Evolutionary conservation across 2,888 invertebrate genomes (phyloP).

Genomic region (Andricus quercusramuli): DNA sequence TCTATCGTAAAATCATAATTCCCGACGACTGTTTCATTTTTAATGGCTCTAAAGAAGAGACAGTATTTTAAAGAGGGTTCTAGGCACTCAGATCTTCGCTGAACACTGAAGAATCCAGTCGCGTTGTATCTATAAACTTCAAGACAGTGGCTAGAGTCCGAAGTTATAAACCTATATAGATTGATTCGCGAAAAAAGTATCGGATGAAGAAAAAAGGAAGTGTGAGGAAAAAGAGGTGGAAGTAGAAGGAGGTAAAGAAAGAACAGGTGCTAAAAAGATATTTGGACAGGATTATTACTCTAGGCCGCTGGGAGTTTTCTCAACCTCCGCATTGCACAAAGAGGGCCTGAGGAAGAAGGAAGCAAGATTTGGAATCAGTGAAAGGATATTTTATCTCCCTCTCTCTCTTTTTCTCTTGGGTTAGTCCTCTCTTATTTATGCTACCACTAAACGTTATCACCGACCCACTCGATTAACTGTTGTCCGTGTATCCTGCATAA

Average conservation of each 20-base stretch:
- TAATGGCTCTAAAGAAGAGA: constrained; percentile 45
- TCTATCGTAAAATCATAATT: constrained; percentile 56
- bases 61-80: constrained; percentile 16
- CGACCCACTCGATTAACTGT: constrained; percentile 66
- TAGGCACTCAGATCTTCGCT: background rate
- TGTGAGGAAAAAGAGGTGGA: too few relatives aligned
- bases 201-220: background rate
- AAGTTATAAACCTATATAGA: background rate
- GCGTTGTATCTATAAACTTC: constrained; percentile 3
- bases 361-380: background rate
- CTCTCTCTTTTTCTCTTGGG: background rate
- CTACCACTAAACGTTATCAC: constrained; percentile 64
- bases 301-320: too few relatives aligned
- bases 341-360: background rate
- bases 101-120: background rate
- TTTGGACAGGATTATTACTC: too few relatives aligned
- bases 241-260: too few relatives aligned
- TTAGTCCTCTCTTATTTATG: constrained; percentile 49
- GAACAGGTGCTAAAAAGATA: too few relatives aligned
- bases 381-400: background rate
- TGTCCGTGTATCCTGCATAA: constrained; percentile 57
- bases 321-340: background rate
- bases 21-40: constrained; percentile 48
- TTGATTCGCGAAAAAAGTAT: constrained; percentile 4
- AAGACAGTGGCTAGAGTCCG: background rate